Conservation (phyloP, 1,140 invertebrate genomes). For the Archivesica marissinica region DNA sequence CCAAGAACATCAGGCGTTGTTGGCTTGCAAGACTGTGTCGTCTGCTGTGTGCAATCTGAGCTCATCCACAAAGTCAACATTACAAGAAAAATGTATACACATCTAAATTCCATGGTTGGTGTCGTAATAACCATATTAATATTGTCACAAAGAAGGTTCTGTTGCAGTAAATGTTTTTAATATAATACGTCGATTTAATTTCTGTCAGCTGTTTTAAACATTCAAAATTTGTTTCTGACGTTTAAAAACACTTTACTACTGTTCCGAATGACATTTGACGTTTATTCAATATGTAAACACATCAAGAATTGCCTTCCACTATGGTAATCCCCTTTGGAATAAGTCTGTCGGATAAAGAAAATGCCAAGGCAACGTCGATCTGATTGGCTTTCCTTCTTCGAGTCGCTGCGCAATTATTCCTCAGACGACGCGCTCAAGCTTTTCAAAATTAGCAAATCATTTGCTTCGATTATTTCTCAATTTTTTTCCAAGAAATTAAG, state of each 20-base stretch:
- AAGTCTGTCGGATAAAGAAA: conserved; percentile 31
- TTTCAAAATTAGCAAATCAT: conserved; percentile 7
- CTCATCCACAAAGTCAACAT: not conserved
- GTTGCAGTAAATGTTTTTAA: not conserved
- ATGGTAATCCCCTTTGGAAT: conserved; percentile 14
- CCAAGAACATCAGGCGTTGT: conserved; percentile 57
- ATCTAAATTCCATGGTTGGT: not conserved
- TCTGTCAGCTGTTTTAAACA: not conserved
- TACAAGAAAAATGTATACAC: not conserved
- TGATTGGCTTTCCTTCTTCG: conserved; percentile 3
- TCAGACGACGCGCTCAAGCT: not conserved
- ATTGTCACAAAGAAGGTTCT: not conserved
- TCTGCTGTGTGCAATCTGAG: not conserved
- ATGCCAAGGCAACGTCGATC: conserved; percentile 9
- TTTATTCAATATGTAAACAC: conserved; percentile 36
- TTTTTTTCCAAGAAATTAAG: conserved; percentile 26
- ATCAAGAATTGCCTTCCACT: conserved; percentile 23
- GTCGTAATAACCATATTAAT: not conserved
- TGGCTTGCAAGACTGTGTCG: conserved; percentile 29
- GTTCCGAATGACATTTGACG: not conserved
- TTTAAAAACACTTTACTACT: not conserved
- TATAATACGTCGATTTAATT: not conserved
- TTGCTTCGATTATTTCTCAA: not conserved
- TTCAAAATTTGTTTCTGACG: not conserved
- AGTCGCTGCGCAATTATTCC: conserved; percentile 2